phyloP scores from a whole-genome alignment of 2,797 vertebrate species.

The Gambusia yucatana region DNA sequence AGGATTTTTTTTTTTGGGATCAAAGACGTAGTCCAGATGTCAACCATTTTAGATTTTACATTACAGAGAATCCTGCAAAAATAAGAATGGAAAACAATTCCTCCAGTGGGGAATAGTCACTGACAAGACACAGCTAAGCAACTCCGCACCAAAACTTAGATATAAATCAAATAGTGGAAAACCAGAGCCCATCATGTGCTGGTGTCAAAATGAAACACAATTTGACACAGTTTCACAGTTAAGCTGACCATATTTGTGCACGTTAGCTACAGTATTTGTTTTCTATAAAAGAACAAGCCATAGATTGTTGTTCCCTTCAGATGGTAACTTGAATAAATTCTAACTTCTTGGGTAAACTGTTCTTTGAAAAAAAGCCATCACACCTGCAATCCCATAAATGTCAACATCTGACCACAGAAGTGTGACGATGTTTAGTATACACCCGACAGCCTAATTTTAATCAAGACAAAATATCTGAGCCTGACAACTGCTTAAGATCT shows the following conservation, averaged over 20 bases:
- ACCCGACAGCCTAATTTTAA: not conserved
- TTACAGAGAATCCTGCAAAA: not conserved
- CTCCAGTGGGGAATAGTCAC: not conserved
- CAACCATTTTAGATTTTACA: not conserved
- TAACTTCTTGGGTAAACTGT: not conserved
- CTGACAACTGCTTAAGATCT: not conserved
- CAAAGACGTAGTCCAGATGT: not conserved
- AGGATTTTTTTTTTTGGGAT: constrained; percentile 32
- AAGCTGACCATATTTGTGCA: not conserved
- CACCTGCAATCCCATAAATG: not conserved
- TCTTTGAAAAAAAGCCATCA: not conserved
- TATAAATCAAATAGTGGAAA: not conserved
- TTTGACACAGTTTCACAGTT: not conserved
- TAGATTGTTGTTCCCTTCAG: not conserved
- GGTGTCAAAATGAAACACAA: not conserved
- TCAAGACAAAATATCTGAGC: not conserved
- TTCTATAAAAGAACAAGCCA: not conserved
- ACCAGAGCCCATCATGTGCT: not conserved
- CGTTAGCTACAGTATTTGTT: not conserved
- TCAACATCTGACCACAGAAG: not conserved
- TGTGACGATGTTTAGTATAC: not conserved
- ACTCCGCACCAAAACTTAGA: not conserved
- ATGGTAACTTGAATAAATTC: not conserved
- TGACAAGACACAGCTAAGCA: not conserved
- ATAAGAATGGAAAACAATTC: not conserved